Percentiles rank a stretch among this genome's conserved stretches.
Evolutionary conservation across 2,113 vertebrate genomes (phyloP).

Genomic region (Mustelus asterias): DNA sequence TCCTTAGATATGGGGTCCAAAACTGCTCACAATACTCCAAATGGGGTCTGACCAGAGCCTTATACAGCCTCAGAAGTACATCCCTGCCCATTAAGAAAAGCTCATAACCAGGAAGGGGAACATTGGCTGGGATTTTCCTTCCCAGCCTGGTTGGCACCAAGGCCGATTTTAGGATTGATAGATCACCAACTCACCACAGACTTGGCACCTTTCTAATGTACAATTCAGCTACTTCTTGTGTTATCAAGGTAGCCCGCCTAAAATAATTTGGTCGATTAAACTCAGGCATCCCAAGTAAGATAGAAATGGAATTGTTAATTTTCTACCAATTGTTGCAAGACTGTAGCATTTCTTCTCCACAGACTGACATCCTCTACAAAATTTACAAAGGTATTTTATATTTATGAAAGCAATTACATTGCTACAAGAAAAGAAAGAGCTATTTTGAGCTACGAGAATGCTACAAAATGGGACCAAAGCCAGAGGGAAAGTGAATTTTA

Average conservation of each 20-base stretch:
- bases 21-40: no score
- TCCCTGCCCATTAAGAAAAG: not conserved
- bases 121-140: not conserved
- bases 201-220: not conserved
- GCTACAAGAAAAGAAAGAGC: not conserved
- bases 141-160: not conserved
- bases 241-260: not conserved
- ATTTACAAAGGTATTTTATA: not conserved
- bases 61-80: no score
- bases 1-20: no score
- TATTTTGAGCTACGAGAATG: not conserved
- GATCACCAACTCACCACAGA: not conserved
- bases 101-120: not conserved
- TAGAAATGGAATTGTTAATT: not conserved
- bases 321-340: not conserved
- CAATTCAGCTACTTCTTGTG: not conserved
- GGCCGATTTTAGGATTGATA: not conserved
- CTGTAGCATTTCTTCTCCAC: not conserved
- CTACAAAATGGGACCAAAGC: not conserved
- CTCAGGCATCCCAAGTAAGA: not conserved
- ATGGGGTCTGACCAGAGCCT: no score
- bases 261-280: not conserved
- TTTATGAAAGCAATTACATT: not conserved
- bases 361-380: not conserved
- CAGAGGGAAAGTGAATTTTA: conserved; percentile 2